Base-by-base conservation (phyloP, 2,113 vertebrate species). In the Eupsittula cactorum region DNA sequence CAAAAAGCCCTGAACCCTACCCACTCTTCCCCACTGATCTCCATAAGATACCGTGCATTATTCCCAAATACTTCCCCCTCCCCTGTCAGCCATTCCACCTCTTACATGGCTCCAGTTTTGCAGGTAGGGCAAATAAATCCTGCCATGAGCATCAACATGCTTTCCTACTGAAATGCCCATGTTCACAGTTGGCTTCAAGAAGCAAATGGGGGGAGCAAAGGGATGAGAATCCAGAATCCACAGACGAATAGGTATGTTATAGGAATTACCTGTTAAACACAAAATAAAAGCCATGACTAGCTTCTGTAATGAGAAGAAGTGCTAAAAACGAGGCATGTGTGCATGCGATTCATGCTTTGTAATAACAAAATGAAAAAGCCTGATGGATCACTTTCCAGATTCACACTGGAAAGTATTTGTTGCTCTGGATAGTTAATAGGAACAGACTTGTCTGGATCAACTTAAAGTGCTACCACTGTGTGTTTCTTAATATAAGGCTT, bases 161-260 rank as follows among this genome's bases (percentile, higher is more conserved):
- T 98, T 99, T 60, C 99, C 99, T 92, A 99, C 98, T 13, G 98
- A 98, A 95, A 99, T 98, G 50, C 98, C 97, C 99, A 99, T 99
- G 97, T 97, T 98, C 9, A 97, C 39, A 17, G 99, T 99, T 0
- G 99, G 99, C 77, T 98, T 98, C 96, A 99, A 86, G 94, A 99
- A 98, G 77, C 99, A 99, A 89, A 99, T 98, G 50, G 99, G 99
- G 4, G 99, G 99, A 44, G 99, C 98, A 97, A 99, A 99, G 50
- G 99, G 99, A 91, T 99, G 98, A 10, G 99, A 99, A 98, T 99
- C 99, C 98, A 99, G 93, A 93, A 99, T 98, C 99, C 99, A 99
- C 79, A 99, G 97, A 93, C 90, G 96, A 92, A 99, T 87, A 47
- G 99, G 99, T 81, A 99, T 98, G 97, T 99, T 99, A 85, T 99